Base-by-base conservation (phyloP, 2,888 invertebrate species). In the Tribolium freemani region DNA sequence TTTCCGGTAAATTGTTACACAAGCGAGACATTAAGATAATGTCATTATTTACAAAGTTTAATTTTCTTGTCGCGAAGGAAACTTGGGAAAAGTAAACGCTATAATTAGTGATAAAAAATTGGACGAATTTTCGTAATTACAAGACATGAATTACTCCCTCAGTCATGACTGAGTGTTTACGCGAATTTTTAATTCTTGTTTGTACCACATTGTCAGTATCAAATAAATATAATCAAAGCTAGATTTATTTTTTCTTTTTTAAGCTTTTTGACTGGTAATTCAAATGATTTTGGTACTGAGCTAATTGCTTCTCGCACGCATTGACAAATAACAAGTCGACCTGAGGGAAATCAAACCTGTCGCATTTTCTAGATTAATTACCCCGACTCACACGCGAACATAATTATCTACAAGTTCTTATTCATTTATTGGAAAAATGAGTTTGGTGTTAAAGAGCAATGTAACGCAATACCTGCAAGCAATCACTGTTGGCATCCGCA, bases 261-360 rank as follows among this genome's bases (percentile, higher is more conserved):
- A 38, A 38, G 5, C 0, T 38, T 38, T 38, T 38, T 38, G 8
- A 38, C 8, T 38, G 67, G 67, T 30, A 67, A 67, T 67, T 54
- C 46, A 38, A 57, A 63, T 70, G 63, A 64, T 56, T 70, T 70
- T 11, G 57, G 20, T 70, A 57, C 13, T n/a, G 57, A 44, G 10
- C 6, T 69, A 58, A 69, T 71, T 38, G 50, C 16, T 58, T 50
- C 53, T 58, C 45, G 30, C 72, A 72, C 72, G 67, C 72, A 61
- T 61, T 72, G 68, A 72, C 71, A 67, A 63, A 71, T 63, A 69
- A 69, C 64, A 53, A 71, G 58, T 71, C 66, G 66, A 71, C 71
- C 71, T 66, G 53, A 53, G 71, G 72, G 72, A 68, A 68, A 68
- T 72, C 68, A 68, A 38, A 61, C 48, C 61, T 69, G 63, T 69